Evolutionary conservation across 2,113 vertebrate species (phyloP), one percentile per base, ranked within the genome.

Genomic region (Anhinga anhinga): DNA sequence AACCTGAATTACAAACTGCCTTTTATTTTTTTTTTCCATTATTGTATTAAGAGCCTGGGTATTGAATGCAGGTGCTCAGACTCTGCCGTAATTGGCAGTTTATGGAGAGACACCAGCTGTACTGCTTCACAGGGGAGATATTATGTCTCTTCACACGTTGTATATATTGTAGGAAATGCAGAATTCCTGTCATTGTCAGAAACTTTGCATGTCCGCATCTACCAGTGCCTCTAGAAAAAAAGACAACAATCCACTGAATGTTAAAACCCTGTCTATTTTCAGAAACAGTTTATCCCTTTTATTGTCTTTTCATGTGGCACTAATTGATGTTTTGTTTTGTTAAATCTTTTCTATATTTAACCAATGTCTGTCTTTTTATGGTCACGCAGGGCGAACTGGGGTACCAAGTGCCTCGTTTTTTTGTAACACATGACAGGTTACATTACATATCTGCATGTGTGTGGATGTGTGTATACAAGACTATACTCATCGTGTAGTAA

Each of bases 11-110:
- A 82, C 95, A 86, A 92, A 88, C 61, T 90, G 38, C 38, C 38
- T 40, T 40, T 40, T 40, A 9, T 40, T 40, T 90, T 84, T 90
- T 92, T 86, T 88, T 92, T 94, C 81, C 67, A 61, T 92, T 95
- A 94, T 95, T 97, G 80, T 92, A 87, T 96, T 91, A 93, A 92
- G 87, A 80, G 85, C 65, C 71, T 66, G 94, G 38, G 93, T 97
- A 97, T 96, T 96, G 88, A 72, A 89, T 88, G 97, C 97, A 97
- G 97, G 97, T 98, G 97, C 96, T 97, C 65, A 0, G 44, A 22
- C 91, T 93, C 56, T 95, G 93, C 96, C 0, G 3, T 93, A 96
- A 95, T 84, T 82, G 85, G 73, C 86, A 77, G 80, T 96, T 96
- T 74, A 74, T 86, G 72, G 87, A 95, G 86, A 67, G 90, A 90